phyloP scores from a whole-genome alignment of 2,888 invertebrate genomes.

The Eupithecia centaureata region DNA sequence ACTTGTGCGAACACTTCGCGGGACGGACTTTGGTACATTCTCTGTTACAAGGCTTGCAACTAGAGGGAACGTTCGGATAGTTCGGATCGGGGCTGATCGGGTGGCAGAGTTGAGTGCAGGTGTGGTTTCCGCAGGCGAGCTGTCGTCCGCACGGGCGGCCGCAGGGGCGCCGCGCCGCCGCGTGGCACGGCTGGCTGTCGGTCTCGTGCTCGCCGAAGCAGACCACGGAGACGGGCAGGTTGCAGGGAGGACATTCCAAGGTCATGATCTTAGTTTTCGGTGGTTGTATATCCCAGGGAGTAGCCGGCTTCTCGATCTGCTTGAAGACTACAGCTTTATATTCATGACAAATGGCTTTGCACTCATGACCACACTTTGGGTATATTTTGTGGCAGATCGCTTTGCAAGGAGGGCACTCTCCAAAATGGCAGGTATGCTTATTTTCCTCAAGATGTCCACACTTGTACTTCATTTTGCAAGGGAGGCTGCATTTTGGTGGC shows the following conservation, averaged over 20 bases:
- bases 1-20: constrained; percentile 89
- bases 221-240: constrained; percentile 86
- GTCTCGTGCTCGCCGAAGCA: constrained; percentile 90
- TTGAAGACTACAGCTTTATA: constrained; percentile 87
- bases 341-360: constrained; percentile 90
- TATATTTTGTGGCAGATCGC: constrained; percentile 87
- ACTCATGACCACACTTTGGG: constrained; percentile 86
- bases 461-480: constrained; percentile 90
- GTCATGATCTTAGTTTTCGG: constrained; percentile 78
- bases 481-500: constrained; percentile 90
- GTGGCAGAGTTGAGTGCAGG: constrained; percentile 90
- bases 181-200: constrained; percentile 86
- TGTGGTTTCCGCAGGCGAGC: constrained; percentile 91
- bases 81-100: constrained; percentile 57
- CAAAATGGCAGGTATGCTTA: constrained; percentile 92
- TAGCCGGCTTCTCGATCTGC: constrained; percentile 84
- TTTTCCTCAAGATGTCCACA: constrained; percentile 92
- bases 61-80: constrained; percentile 77
- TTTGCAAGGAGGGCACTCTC: constrained; percentile 92
- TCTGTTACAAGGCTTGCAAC: constrained; percentile 70
- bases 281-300: constrained; percentile 86
- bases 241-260: constrained; percentile 89
- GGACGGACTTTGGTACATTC: constrained; percentile 87
- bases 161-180: constrained; percentile 90
- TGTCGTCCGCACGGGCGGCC: constrained; percentile 89